These are phyloP conservation scores for Scaptomyza reducta DNA, from an alignment of 2,888 invertebrate genomes.

Conservation along the genomic window DNA sequence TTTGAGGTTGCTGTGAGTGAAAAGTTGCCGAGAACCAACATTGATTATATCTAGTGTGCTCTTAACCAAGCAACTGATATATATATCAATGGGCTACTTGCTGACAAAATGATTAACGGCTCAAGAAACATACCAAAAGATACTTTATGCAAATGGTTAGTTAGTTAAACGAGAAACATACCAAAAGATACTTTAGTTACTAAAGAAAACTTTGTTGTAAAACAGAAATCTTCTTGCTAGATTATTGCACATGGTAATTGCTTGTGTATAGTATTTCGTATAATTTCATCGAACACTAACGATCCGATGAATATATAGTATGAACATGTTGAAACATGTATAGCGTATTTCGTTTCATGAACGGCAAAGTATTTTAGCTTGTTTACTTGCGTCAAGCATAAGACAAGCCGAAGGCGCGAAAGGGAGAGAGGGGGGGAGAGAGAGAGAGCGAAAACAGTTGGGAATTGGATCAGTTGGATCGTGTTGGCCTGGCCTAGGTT, in stretches of 20 bases:
- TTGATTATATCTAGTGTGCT: constrained; percentile 34
- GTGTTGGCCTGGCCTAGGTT: constrained; percentile 64
- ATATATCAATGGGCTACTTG: no score
- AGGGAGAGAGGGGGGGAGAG: background rate
- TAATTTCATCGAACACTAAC: background rate
- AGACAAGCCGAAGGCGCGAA: constrained; percentile 54
- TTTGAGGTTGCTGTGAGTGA: constrained; percentile 25
- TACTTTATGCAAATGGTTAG: no score
- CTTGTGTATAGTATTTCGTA: background rate
- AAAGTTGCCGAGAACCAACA: background rate
- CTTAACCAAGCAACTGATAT: no score
- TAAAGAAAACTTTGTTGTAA: no score
- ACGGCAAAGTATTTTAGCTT: constrained; percentile 55
- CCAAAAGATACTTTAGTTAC: no score
- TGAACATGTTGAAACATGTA: constrained; percentile 57
- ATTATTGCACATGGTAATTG: background rate
- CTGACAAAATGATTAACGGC: no score
- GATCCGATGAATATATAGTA: no score
- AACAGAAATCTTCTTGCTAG: no score
- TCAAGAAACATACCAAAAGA: no score
- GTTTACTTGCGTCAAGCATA: constrained; percentile 79
- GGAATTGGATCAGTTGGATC: constrained; percentile 10
- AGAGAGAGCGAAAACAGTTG: background rate
- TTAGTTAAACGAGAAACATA: no score
- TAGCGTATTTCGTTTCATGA: constrained; percentile 75